Percentiles rank a stretch among this genome's conserved stretches.
Conservation (phyloP, 1,140 invertebrate species). For the Phymastichus coffea region DNA sequence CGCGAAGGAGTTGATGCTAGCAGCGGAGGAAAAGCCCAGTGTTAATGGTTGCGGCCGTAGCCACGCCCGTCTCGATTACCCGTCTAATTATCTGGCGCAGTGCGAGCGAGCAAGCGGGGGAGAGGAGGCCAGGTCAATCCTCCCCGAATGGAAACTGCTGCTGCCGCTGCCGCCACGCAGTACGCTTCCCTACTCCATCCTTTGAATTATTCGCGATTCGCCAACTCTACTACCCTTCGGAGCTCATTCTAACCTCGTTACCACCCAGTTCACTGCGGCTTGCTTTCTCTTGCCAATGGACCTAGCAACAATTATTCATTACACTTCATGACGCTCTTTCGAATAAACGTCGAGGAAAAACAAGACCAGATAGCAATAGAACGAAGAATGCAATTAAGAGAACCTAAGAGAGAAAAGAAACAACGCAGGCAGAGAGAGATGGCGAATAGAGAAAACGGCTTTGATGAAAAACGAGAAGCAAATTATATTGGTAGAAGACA, state of each 20-base stretch:
- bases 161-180: too few species aligned
- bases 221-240: conserved; percentile 31
- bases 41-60: conserved; percentile 37
- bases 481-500: conserved; percentile 42
- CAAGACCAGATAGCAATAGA: too few species aligned
- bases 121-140: too few species aligned
- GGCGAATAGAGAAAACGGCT: too few species aligned
- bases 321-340: too few species aligned
- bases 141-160: conserved; percentile 42
- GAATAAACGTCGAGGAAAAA: too few species aligned
- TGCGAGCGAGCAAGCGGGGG: conserved; percentile 35
- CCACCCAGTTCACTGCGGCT: conserved; percentile 43
- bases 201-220: conserved; percentile 38
- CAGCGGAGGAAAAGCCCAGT: background rate
- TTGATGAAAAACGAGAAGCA: too few species aligned
- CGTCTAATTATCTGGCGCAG: conserved; percentile 51
- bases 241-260: conserved; percentile 57
- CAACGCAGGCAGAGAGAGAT: too few species aligned
- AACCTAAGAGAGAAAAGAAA: too few species aligned
- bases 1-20: background rate
- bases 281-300: background rate
- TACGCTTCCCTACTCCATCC: conserved; percentile 25
- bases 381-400: too few species aligned
- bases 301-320: too few species aligned
- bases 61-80: conserved; percentile 47